phyloP scores from a whole-genome alignment of 2,797 vertebrate species.

The Ataeniobius toweri region DNA sequence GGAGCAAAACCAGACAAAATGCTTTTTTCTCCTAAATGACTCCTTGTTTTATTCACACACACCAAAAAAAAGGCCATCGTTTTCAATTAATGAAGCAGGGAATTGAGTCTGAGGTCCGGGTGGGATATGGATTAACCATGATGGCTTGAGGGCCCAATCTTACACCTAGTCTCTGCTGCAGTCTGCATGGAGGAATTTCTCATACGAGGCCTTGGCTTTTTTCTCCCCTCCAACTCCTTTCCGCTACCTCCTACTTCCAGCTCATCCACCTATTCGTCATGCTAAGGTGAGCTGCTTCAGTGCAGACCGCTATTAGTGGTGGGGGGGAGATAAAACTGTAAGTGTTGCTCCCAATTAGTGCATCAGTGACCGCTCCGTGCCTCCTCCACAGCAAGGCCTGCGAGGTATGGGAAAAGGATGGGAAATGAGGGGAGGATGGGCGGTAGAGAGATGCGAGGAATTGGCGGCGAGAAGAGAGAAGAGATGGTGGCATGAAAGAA shows the following conservation, averaged over 20 bases:
- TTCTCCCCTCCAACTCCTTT: not conserved
- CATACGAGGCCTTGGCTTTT: conserved; percentile 80
- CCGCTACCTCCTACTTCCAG: conserved; percentile 38
- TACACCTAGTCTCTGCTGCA: conserved; percentile 56
- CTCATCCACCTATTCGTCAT: conserved; percentile 65
- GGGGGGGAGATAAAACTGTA: conserved; percentile 98
- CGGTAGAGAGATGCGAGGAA: conserved; percentile 51
- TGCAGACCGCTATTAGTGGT: conserved; percentile 93
- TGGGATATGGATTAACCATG: conserved; percentile 95
- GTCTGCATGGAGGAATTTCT: conserved; percentile 81
- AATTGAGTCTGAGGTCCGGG: conserved; percentile 90
- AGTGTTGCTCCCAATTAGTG: conserved; percentile 99
- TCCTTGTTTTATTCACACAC: conserved; percentile 71
- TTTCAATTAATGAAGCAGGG: conserved; percentile 99
- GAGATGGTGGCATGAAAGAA: conserved; percentile 39
- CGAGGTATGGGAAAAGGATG: conserved; percentile 15
- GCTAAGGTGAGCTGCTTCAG: conserved; percentile 80
- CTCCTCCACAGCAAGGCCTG: conserved; percentile 84
- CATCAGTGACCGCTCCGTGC: conserved; percentile 95
- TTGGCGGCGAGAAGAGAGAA: conserved; percentile 45
- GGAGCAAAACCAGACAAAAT: conserved; percentile 75
- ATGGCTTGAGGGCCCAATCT: conserved; percentile 89
- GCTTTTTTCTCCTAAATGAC: conserved; percentile 53
- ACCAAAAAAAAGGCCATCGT: conserved; percentile 82
- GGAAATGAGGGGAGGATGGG: conserved; percentile 15